Base-by-base conservation (phyloP, 1,140 invertebrate species). In the Bombus balteatus region DNA sequence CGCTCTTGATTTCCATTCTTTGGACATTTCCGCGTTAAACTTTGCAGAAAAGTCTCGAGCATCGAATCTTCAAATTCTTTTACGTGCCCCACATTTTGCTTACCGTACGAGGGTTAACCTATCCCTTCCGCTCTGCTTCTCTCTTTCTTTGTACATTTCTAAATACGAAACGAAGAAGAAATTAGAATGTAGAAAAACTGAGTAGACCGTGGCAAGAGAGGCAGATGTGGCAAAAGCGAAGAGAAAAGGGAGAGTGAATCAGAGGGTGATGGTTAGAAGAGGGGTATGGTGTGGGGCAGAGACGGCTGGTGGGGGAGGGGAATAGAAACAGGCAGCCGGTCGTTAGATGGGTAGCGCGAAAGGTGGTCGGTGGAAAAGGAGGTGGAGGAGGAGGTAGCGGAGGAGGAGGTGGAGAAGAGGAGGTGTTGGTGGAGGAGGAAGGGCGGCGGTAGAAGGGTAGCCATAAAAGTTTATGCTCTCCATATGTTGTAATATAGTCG, bases 401-500 rank as follows among this genome's bases (percentile, higher is more conserved):
- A 82, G 78, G 71, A 86, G 72, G 39, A 68, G 78, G 83, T n/a
- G 71, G 74, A 68, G 74, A 25, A 41, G 72, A 70, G 62, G 82
- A 43, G 57, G 70, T 53, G 57, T 68, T 74, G 77, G 68, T 71
- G 87, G 91, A 87, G 89, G 89, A 87, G 87, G 87, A 90, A 86
- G 91, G 87, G 85, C 66, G 81, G 34, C 85, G 92, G 93, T 93
- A 94, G 94, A 95, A 95, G 94, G 94, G 94, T 95, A 93, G 94
- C 94, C 93, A 95, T 95, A 95, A 95, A 95, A 95, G 94, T 95
- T 95, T 95, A 95, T 95, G 94, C 92, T 94, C 94, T 95, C 94
- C 95, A 95, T 95, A 95, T 95, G 95, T 95, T 95, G 94, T 95
- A 95, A 95, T 95, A 95, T 94, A 95, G 94, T 95, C 93, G 92